phyloP scores from a whole-genome alignment of 2,888 invertebrate genomes.

The Tachina grossa region DNA sequence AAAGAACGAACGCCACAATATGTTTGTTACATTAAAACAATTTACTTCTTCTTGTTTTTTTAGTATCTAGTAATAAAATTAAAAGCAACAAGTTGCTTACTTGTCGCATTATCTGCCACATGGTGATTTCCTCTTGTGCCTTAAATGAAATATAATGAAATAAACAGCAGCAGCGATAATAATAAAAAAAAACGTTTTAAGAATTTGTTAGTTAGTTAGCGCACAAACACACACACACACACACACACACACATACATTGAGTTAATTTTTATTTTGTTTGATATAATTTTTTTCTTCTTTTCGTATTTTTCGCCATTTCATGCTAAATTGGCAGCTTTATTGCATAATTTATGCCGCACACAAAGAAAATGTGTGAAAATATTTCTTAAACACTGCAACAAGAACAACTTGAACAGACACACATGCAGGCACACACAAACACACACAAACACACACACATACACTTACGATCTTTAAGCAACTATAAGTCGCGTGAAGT shows the following conservation, averaged over 20 bases:
- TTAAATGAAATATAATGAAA: constrained; percentile 34
- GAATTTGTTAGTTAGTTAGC: not conserved
- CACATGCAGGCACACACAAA: not conserved
- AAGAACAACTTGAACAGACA: constrained; percentile 9
- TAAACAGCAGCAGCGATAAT: constrained; percentile 2
- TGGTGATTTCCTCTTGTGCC: constrained; percentile 39
- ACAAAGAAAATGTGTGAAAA: constrained; percentile 72
- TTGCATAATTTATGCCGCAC: constrained; percentile 78
- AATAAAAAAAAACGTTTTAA: constrained; percentile 16
- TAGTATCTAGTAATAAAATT: constrained; percentile 19
- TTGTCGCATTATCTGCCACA: constrained; percentile 36
- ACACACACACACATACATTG: not conserved
- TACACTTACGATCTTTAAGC: constrained; percentile 3
- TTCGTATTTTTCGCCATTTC: constrained; percentile 33
- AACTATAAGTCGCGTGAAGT: not conserved
- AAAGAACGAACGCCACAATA: constrained; percentile 6
- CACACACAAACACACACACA: not conserved
- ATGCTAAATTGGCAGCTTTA: constrained; percentile 72
- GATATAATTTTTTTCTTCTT: constrained; percentile 18
- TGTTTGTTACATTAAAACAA: constrained; percentile 4
- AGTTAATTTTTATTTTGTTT: constrained; percentile 49
- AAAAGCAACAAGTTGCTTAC: constrained; percentile 31
- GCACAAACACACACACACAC: not conserved
- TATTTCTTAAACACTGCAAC: constrained; percentile 23
- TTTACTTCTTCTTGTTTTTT: not conserved